Evolutionary conservation across 2,888 invertebrate genomes (phyloP).

Genomic region (Cheilosia soror): DNA sequence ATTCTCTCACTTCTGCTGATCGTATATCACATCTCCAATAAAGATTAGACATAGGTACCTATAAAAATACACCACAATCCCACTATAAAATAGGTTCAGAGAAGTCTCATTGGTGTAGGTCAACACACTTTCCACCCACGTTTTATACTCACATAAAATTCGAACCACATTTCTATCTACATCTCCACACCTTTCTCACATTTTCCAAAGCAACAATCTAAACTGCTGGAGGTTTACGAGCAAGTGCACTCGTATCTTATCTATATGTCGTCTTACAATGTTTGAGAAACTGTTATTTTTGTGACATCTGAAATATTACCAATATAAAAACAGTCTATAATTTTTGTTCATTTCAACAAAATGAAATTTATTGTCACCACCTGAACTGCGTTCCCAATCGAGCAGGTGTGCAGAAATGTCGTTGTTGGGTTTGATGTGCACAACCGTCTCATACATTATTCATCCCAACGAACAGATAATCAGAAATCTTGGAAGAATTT

Average conservation of each 20-base stretch:
- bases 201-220: neutral
- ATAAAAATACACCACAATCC: neutral
- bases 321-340: neutral
- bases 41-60: neutral
- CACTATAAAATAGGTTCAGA: neutral
- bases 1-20: neutral
- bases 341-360: neutral
- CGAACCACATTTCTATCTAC: neutral
- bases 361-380: conserved; percentile 63
- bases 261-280: conserved; percentile 9
- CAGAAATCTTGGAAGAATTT: conserved; percentile 65
- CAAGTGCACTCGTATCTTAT: conserved; percentile 4
- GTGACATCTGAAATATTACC: conserved; percentile 9
- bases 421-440: conserved; percentile 9
- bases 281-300: conserved; percentile 14
- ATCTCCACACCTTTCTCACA: neutral
- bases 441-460: conserved; percentile 61
- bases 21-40: neutral
- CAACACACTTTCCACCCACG: conserved; percentile 5
- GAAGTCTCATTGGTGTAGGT: conserved; percentile 6
- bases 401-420: conserved; percentile 60
- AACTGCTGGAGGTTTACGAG: neutral
- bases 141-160: neutral
- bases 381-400: conserved; percentile 62
- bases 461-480: conserved; percentile 51